Evolutionary conservation across 2,888 invertebrate genomes (phyloP).

Genomic region (Cryptocheilus praepositus): DNA sequence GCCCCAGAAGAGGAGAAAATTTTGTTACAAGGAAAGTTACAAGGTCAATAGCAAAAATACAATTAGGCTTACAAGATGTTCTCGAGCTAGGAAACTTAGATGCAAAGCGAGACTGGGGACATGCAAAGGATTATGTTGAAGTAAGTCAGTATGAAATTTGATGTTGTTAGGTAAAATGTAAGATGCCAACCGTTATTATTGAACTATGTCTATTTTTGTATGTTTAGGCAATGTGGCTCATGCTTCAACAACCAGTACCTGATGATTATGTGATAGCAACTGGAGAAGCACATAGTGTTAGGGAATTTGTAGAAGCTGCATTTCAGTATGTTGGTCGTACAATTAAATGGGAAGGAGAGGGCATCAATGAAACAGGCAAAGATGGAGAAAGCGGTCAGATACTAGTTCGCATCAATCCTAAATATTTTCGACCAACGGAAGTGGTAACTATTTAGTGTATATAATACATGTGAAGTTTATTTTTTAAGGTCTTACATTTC

Average conservation of each 20-base stretch:
- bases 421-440: constrained; percentile 98
- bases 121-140: constrained; percentile 96
- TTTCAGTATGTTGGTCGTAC: constrained; percentile 88
- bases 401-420: constrained; percentile 92
- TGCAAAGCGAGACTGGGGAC: constrained; percentile 98
- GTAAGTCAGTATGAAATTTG: constrained; percentile 74
- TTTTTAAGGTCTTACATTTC: constrained; percentile 13
- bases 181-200: neutral
- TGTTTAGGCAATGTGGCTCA: constrained; percentile 97
- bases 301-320: constrained; percentile 95
- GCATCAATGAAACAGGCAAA: constrained; percentile 87
- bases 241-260: constrained; percentile 94
- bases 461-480: constrained; percentile 16
- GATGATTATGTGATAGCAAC: constrained; percentile 99
- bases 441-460: constrained; percentile 81
- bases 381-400: constrained; percentile 82
- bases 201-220: neutral
- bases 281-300: constrained; percentile 94
- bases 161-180: neutral
- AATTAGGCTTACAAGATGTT: constrained; percentile 87
- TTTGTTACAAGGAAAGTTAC: constrained; percentile 99
- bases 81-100: constrained; percentile 96
- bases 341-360: constrained; percentile 92
- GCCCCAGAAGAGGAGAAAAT: constrained; percentile 96
- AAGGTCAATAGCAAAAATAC: constrained; percentile 97